Conservation (phyloP, 2,888 invertebrate genomes). For the Stenchaetothrips biformis region DNA sequence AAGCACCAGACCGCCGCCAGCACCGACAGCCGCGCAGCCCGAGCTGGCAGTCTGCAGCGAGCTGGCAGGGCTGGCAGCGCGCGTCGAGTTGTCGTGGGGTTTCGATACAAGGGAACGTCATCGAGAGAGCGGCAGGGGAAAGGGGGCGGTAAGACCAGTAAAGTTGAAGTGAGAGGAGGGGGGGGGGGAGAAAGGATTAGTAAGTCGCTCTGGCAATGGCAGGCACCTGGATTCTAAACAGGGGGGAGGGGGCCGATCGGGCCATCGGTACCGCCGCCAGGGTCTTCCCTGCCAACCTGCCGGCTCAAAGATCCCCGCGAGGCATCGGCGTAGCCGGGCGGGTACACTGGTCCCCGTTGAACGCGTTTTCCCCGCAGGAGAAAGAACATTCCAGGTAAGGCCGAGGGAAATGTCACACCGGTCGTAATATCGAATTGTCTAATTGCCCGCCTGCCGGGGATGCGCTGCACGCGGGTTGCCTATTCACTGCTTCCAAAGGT, state of each 20-base stretch:
- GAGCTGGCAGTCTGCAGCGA: too few relatives aligned
- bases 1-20: too few relatives aligned
- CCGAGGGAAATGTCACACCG: neutral
- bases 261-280: neutral
- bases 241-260: neutral
- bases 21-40: too few relatives aligned
- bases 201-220: neutral
- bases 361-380: neutral
- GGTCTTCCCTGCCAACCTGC: too few relatives aligned
- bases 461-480: slow-evolving; percentile 16
- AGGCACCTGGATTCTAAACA: neutral
- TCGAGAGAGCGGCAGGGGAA: neutral
- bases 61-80: too few relatives aligned
- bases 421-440: slow-evolving; percentile 10
- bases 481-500: neutral
- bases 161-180: neutral
- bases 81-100: slow-evolving; percentile 7
- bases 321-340: too few relatives aligned
- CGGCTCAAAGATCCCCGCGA: too few relatives aligned
- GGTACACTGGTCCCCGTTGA: neutral
- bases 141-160: neutral
- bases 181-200: neutral
- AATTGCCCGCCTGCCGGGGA: neutral
- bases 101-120: slow-evolving; percentile 16
- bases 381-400: too few relatives aligned